Evolutionary conservation across 2,888 invertebrate species (phyloP), one percentile per base, ranked within the genome.

Genomic region (Callyntrura sp.): DNA sequence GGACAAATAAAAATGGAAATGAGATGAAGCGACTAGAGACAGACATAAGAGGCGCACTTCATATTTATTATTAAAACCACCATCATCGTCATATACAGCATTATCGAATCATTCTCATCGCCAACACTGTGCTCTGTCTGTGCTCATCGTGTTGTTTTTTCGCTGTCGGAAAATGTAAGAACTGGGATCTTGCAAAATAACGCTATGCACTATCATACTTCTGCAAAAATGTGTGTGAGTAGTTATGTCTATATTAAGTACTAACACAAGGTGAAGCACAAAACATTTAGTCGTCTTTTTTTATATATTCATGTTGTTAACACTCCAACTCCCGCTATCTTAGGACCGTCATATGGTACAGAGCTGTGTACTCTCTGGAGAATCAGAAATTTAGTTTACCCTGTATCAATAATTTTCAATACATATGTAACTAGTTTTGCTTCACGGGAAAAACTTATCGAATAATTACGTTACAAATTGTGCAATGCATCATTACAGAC

Each of bases 1-100:
- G 35, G 81, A 73, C 79, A 73, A 85, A 90, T 90, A 84, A 89
- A 79, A 89, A 89, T 85, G 89, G 85, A 89, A 89, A 89, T 89
- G 84, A 89, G 89, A 57, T 9, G 23, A 45, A 60, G 43, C 73
- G 85, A 86, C 45, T 1, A 60, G 73, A 2, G 35, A 35, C 35
- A 20, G 55, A n/a, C 28, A 28, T 25, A 62, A 0, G 20, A 20
- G 60, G 57, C 17, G 57, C 43, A 62, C 43, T 81, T 78, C 28
- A 81, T 81, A 81, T 81, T 81, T 81, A 81, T 62, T 81, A 81
- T 81, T 81, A 81, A 81, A 62, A 62, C 45, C 35, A 43, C 43
- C 60, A 60, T 35, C 76, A 35, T 78, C 82, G 8, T 57, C 78
- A 78, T n/a, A n/a, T n/a, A n/a, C n/a, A n/a, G n/a, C n/a, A n/a